Evolutionary conservation across 2,113 vertebrate genomes (phyloP).

Genomic region (Ardeotis arabs): DNA sequence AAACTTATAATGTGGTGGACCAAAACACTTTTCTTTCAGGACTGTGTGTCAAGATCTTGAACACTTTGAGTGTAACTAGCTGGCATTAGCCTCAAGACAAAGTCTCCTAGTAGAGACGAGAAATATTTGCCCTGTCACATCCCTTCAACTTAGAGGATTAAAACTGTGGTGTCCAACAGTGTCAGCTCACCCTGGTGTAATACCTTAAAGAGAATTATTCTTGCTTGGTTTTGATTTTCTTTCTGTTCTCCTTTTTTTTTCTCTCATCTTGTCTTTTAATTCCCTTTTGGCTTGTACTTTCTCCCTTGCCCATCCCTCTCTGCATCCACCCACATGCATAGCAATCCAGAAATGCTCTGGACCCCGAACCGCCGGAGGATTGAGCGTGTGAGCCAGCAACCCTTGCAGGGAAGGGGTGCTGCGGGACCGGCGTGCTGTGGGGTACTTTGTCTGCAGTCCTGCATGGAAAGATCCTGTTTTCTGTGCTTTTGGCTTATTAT

Average conservation of each 20-base stretch:
- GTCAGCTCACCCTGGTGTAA: not conserved
- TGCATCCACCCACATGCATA: accelerated
- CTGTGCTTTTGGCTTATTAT: not conserved
- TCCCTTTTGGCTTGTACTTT: not conserved
- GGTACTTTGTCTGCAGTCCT: not conserved
- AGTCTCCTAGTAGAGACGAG: not conserved
- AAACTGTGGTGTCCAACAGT: not conserved
- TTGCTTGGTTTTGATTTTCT: not conserved
- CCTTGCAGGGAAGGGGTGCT: not conserved
- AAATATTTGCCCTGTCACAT: not conserved
- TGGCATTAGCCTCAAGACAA: not conserved
- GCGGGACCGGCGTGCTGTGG: accelerated
- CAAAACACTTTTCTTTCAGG: not conserved
- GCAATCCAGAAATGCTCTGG: not conserved
- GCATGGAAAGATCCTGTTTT: accelerated
- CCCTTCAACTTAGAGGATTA: not conserved
- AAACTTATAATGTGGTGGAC: not conserved
- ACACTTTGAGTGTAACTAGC: not conserved
- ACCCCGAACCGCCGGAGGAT: accelerated
- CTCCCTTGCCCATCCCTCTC: not conserved
- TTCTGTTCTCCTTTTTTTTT: not conserved
- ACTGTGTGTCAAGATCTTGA: not conserved
- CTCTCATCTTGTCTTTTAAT: not conserved
- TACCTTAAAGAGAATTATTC: not conserved
- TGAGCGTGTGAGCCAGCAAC: not conserved